Conservation (phyloP, 2,888 invertebrate genomes). For the Mesorhabditis spiculigera region DNA sequence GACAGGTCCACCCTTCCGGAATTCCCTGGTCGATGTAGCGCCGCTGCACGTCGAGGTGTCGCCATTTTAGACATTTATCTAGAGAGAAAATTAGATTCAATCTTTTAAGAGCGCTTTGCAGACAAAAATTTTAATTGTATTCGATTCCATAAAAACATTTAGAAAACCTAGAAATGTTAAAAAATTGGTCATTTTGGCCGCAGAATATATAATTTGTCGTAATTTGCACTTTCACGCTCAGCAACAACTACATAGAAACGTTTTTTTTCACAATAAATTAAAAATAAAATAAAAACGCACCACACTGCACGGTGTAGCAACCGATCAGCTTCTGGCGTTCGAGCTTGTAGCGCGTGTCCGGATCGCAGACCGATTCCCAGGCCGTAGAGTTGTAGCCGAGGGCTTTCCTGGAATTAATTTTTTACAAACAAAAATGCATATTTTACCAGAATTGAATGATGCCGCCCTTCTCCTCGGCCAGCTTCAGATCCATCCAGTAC, state of each 20-base stretch:
- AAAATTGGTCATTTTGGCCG: too few species aligned
- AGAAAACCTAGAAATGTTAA: too few species aligned
- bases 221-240: too few species aligned
- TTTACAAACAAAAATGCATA: not conserved
- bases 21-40: slow-evolving; percentile 6
- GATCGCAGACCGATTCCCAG: not conserved
- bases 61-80: slow-evolving; percentile 5
- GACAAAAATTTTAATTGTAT: too few species aligned
- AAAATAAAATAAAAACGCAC: not conserved
- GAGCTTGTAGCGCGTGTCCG: not conserved
- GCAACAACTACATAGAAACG: too few species aligned
- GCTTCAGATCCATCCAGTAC: slow-evolving; percentile 57
- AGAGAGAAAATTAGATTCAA: not conserved
- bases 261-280: not conserved
- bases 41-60: not conserved
- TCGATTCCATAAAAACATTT: too few species aligned
- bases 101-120: too few species aligned
- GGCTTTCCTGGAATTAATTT: not conserved
- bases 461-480: not conserved
- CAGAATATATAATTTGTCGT: too few species aligned
- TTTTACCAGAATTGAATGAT: not conserved
- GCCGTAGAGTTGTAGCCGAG: not conserved
- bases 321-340: not conserved
- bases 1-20: not conserved
- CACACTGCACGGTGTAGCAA: not conserved